Percentiles rank a stretch among this genome's conserved stretches.
Conservation (phyloP, 1,140 invertebrate species). For the Tetraneura akinire region DNA sequence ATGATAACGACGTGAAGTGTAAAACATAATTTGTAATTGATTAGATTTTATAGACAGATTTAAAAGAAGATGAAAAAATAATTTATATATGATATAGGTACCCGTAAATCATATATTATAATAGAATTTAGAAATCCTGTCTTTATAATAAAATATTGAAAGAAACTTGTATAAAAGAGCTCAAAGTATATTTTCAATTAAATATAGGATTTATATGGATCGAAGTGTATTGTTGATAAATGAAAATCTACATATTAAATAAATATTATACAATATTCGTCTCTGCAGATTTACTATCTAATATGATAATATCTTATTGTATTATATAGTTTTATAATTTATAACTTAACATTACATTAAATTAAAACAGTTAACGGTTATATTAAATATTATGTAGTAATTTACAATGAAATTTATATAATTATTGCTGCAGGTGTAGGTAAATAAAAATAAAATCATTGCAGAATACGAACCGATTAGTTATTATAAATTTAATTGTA, state of each 20-base stretch:
- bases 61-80: constrained; percentile 1
- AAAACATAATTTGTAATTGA: background rate
- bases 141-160: constrained; percentile 9
- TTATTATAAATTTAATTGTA: no score
- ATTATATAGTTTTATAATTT: no score
- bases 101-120: background rate
- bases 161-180: constrained; percentile 2
- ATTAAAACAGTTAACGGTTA: no score
- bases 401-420: no score
- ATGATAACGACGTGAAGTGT: background rate
- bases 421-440: no score
- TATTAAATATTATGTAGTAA: no score
- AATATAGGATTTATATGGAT: constrained; percentile 11
- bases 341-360: no score
- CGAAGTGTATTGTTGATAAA: background rate
- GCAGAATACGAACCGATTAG: no score
- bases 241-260: no score
- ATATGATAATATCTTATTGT: background rate
- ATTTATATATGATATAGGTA: constrained; percentile 17
- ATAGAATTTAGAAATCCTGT: background rate
- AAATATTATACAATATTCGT: no score
- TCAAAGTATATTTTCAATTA: constrained; percentile 13
- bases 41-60: background rate
- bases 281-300: background rate
- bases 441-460: no score